A percentile compares a stretch with the other conserved stretches of the same genome.
phyloP scores from a whole-genome alignment of 2,113 vertebrate genomes.

The Cromileptes altivelis region DNA sequence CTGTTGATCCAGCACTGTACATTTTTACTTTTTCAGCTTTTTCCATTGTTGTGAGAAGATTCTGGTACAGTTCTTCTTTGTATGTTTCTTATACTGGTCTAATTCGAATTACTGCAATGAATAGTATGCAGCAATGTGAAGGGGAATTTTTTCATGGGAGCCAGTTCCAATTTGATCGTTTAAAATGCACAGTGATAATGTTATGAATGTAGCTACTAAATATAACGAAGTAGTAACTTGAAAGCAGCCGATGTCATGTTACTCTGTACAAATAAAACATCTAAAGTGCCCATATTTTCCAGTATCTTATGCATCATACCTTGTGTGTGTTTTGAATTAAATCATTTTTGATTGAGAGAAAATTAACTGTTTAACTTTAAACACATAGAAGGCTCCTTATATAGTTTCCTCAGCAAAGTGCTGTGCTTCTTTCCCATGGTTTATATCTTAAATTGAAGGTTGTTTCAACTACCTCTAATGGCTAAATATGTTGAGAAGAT shows the following conservation, averaged over 20 bases:
- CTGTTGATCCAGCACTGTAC: slow-evolving; percentile 16
- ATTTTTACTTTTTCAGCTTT: slow-evolving; percentile 15
- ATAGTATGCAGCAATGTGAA: neutral
- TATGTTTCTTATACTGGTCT: neutral
- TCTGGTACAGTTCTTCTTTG: neutral
- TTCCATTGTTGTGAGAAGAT: slow-evolving; percentile 8
- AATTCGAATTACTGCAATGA: slow-evolving; percentile 14
- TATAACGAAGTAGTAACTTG: neutral
- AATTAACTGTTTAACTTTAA: neutral
- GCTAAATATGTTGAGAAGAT: neutral
- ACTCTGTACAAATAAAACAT: neutral
- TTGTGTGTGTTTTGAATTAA: neutral
- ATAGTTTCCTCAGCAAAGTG: neutral
- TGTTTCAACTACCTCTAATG: neutral
- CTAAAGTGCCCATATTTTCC: neutral
- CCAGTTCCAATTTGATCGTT: neutral
- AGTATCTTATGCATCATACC: neutral
- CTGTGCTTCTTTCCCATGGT: neutral
- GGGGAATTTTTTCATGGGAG: neutral
- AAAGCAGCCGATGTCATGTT: neutral
- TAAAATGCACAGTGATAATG: neutral
- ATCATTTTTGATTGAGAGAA: neutral
- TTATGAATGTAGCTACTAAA: neutral
- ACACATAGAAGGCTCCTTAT: neutral
- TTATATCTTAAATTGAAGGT: neutral